Base-by-base conservation (phyloP, 1,140 invertebrate genomes). In the Drosophila parabipectinata region DNA sequence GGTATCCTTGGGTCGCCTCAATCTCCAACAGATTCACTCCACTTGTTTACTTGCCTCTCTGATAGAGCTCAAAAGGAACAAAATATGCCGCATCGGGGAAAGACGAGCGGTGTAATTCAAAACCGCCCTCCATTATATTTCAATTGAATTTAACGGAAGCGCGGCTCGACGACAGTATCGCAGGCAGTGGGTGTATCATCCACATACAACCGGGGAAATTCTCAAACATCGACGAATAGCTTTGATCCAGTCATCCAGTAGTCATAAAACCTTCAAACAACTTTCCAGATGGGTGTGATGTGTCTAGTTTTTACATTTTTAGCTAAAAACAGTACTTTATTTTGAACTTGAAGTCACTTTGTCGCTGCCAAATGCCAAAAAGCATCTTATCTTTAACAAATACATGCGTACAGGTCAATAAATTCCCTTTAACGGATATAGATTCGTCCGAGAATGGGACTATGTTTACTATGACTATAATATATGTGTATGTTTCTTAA, bases 111-210 rank as follows among this genome's bases (percentile, higher is more conserved):
- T 78, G 74, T 82, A 82, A 88, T 85, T 78, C 66, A 88, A 82
- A 78, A 72, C 82, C 66, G 71, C 79, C 83, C 72, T 37, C 74
- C 83, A 87, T 87, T 87, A 87, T 87, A 88, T 87, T 76, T 82
- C 83, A 87, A 88, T 87, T 82, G 73, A 79, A 69, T 76, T 72
- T 57, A 79, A 82, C 82, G 82, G 82, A 87, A 87, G 82, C 75
- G 58, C 60, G 61, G 44, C 68, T 66, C 52, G 77, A 44, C 71
- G 45, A 82, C 45, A 10, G 12, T 37, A 32, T 45, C 37, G 48
- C 47, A 52, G 28, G 28, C 37, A 45, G 21, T 51, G 30, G 21
- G 12, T 18, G 39, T 44, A 51, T 66, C 52, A 58, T 41, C 18
- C 41, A 45, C 54, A 41, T 21, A 37, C 12, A 39, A 21, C 2